Conservation (phyloP, 2,797 vertebrate genomes). For the Cryptoblepharus egeriae region DNA sequence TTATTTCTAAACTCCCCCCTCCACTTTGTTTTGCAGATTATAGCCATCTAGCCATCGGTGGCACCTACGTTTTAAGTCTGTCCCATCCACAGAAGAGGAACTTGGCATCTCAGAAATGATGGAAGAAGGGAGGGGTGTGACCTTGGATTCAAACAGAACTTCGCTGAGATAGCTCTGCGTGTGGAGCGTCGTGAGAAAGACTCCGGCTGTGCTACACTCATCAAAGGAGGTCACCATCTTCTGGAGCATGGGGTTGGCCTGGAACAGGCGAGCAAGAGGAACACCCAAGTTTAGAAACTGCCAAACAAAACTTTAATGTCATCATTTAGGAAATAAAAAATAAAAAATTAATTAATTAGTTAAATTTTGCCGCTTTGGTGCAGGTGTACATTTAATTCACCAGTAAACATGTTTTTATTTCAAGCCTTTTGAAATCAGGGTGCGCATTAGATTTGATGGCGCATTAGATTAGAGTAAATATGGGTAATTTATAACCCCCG, state of each 20-base stretch:
- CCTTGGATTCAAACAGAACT: constrained; percentile 84
- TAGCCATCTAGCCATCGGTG: too few species aligned
- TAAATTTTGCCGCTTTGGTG: too few species aligned
- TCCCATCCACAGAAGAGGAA: constrained; percentile 69
- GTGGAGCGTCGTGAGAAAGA: constrained; percentile 88
- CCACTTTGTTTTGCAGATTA: background rate
- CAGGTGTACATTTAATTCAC: too few species aligned
- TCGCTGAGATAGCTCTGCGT: constrained; percentile 83
- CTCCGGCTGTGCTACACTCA: constrained; percentile 87
- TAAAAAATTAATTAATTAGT: too few species aligned
- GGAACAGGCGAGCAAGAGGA: background rate
- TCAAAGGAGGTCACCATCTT: constrained; percentile 87
- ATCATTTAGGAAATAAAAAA: too few species aligned
- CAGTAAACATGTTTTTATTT: too few species aligned
- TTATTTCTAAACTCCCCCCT: background rate
- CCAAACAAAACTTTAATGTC: background rate
- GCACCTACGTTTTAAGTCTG: constrained; percentile 81
- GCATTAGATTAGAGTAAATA: too few species aligned
- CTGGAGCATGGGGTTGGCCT: constrained; percentile 96
- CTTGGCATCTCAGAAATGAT: constrained; percentile 67
- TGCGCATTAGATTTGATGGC: too few species aligned
- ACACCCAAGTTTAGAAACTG: background rate
- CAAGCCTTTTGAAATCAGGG: too few species aligned
- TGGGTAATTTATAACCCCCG: too few species aligned
- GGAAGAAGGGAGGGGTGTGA: constrained; percentile 82